Evolutionary conservation across 2,888 invertebrate genomes (phyloP).

Genomic region (Agrotis ipsilon): DNA sequence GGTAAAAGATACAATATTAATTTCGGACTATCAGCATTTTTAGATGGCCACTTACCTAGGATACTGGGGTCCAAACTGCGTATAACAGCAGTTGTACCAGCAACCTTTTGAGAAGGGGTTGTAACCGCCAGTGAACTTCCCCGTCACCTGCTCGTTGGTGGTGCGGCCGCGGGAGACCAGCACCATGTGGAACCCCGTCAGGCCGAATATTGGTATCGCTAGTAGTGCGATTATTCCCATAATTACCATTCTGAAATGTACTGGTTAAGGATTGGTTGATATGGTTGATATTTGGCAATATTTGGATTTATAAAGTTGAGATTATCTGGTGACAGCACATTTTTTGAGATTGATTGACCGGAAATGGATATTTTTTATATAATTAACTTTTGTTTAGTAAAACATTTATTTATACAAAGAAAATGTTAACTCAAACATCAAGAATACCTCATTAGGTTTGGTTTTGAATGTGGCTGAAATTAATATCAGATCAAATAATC

Average conservation of each 20-base stretch:
- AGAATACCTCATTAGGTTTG: too few relatives aligned
- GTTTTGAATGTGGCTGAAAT: background rate
- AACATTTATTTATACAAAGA: too few relatives aligned
- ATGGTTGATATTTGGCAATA: background rate
- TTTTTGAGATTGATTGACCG: background rate
- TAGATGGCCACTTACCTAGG: slow-evolving; percentile 95
- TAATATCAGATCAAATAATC: background rate
- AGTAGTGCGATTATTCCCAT: slow-evolving; percentile 98
- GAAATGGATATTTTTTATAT: background rate
- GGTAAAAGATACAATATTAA: too few relatives aligned
- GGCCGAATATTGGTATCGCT: slow-evolving; percentile 98
- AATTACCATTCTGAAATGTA: slow-evolving; percentile 94
- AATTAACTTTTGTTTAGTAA: too few relatives aligned
- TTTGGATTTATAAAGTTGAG: background rate
- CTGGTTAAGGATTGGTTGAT: slow-evolving; percentile 67
- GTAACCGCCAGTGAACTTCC: slow-evolving; percentile 99
- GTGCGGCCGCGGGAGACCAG: slow-evolving; percentile 98
- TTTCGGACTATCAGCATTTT: background rate
- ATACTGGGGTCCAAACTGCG: slow-evolving; percentile 99
- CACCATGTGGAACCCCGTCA: slow-evolving; percentile 99
- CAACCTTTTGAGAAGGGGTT: slow-evolving; percentile 99
- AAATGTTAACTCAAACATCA: too few relatives aligned
- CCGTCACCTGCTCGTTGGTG: slow-evolving; percentile 99
- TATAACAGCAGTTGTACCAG: slow-evolving; percentile 98
- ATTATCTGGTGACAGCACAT: background rate